These are phyloP conservation scores for Numida meleagris DNA, from an alignment of 2,113 vertebrate species.

Conservation along the genomic window DNA sequence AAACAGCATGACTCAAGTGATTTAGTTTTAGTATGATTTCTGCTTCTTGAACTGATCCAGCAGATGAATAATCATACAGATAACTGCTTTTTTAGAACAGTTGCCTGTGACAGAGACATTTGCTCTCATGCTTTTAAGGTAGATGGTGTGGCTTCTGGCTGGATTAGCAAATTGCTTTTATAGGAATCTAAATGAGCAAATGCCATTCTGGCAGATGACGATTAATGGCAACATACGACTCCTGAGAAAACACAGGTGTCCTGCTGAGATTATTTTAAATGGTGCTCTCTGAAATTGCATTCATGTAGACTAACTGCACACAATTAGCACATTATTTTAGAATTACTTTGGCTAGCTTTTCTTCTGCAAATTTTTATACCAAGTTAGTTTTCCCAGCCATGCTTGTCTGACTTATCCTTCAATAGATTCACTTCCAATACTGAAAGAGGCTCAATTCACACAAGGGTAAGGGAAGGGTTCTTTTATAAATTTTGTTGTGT, in stretches of 20 bases:
- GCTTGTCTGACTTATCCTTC: background rate
- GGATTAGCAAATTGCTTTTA: background rate
- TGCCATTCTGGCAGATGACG: background rate
- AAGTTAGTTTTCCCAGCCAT: background rate
- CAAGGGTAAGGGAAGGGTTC: background rate
- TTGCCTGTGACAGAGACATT: background rate
- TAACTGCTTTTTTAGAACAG: background rate
- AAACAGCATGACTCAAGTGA: background rate
- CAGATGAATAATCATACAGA: conserved; percentile 15
- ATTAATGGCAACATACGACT: background rate
- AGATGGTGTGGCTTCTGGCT: background rate
- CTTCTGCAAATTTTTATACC: background rate
- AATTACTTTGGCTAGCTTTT: conserved; percentile 1
- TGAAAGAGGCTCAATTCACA: background rate
- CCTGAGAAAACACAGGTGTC: background rate
- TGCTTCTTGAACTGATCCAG: conserved; percentile 17
- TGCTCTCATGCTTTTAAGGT: background rate
- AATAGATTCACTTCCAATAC: background rate
- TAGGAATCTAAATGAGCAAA: background rate
- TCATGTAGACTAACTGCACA: background rate
- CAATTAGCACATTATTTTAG: background rate
- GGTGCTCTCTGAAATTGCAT: too few species aligned
- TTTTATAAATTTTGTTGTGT: background rate
- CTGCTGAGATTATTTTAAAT: background rate
- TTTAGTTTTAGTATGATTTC: conserved; percentile 33